These are phyloP conservation scores for Guaruba guarouba DNA, from an alignment of 2,113 vertebrate species.

Conservation along the genomic window DNA sequence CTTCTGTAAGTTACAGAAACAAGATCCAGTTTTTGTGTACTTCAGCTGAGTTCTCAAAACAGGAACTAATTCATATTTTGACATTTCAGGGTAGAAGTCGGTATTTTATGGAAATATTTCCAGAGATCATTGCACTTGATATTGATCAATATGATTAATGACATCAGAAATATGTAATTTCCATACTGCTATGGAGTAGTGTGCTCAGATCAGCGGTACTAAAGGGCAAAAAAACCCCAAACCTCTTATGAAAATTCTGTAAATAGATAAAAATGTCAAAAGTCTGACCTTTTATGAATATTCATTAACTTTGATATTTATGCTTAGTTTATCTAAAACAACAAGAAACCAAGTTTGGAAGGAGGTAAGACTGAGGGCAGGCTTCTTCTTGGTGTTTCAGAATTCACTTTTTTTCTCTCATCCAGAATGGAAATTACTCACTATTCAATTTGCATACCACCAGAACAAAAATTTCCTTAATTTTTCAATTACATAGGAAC, in stretches of 20 bases:
- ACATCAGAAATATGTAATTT: not conserved
- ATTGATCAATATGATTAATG: not conserved
- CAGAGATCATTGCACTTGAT: not conserved
- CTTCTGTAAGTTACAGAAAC: not conserved
- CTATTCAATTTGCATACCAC: not conserved
- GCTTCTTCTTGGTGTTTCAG: not conserved
- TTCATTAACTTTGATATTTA: not conserved
- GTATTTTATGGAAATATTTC: conserved; percentile 10
- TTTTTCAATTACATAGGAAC: not conserved
- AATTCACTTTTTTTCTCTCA: not conserved
- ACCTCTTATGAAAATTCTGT: not conserved
- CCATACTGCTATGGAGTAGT: not conserved
- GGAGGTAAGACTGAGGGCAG: not conserved
- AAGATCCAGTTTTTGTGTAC: not conserved
- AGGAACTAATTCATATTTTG: conserved; percentile 9
- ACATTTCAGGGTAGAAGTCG: not conserved
- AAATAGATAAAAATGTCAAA: not conserved
- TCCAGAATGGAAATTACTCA: not conserved
- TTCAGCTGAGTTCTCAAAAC: not conserved
- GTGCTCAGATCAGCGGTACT: not conserved
- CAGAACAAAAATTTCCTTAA: not conserved
- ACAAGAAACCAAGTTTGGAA: not conserved
- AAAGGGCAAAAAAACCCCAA: not conserved
- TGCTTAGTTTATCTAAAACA: not conserved
- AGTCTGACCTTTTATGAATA: not conserved